phyloP scores from a whole-genome alignment of 1,140 invertebrate genomes.

The Colletes latitarsis region DNA sequence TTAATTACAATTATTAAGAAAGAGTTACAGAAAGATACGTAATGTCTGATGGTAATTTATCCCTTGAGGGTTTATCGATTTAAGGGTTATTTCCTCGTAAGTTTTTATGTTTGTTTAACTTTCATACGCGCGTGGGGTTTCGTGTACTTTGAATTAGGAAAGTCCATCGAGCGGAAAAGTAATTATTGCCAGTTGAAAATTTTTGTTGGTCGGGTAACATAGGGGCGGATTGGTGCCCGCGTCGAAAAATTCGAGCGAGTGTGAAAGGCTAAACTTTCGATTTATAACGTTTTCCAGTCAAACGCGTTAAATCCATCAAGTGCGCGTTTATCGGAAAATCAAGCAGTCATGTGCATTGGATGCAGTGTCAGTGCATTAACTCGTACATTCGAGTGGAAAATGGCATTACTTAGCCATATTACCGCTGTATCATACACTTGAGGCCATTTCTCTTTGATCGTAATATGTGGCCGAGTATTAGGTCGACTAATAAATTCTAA shows the following conservation, averaged over 20 bases:
- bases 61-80: too few relatives aligned
- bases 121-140: too few relatives aligned
- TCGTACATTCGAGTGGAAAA: slow-evolving; percentile 56
- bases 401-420: slow-evolving; percentile 45
- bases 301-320: slow-evolving; percentile 50
- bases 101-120: too few relatives aligned
- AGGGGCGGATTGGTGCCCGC: background rate
- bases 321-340: slow-evolving; percentile 59
- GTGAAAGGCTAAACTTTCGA: slow-evolving; percentile 54
- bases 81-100: too few relatives aligned
- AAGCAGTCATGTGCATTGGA: slow-evolving; percentile 57
- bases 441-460: slow-evolving; percentile 18
- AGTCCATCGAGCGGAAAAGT: too few relatives aligned
- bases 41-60: too few relatives aligned
- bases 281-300: slow-evolving; percentile 63
- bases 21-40: too few relatives aligned
- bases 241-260: slow-evolving; percentile 14
- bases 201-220: background rate
- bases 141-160: too few relatives aligned
- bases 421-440: slow-evolving; percentile 18
- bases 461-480: background rate
- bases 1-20: too few relatives aligned
- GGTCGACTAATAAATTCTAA: background rate
- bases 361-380: slow-evolving; percentile 53
- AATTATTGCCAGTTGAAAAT: background rate